Evolutionary conservation across 2,888 invertebrate species (phyloP), one percentile per base, ranked within the genome.

Genomic region (Pristionchus maxplancki): DNA sequence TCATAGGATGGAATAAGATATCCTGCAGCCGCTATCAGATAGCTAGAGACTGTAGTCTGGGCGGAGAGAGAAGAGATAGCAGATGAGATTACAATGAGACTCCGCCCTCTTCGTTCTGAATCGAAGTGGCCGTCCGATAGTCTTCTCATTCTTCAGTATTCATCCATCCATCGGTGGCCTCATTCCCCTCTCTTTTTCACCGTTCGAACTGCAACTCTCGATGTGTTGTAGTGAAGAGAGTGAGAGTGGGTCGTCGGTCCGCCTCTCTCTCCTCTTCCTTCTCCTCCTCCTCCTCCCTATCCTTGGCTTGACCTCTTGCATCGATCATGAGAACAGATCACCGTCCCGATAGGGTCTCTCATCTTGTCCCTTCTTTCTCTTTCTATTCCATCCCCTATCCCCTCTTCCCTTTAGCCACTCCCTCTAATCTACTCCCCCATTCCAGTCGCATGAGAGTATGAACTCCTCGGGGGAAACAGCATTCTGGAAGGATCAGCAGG

Each of bases 401-500:
- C 50, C 44, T 31, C 31, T 48, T 78, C 50, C 28, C 50, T 62
- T 24, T 53, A 31, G 24, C 44, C 64, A 67, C 44, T 44, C 53
- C 34, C 53, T 88, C 53, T 53, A 50, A 83, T 83, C 31, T 20
- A 53, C 53, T 53, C 48, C 44, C 37, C n/a, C 71, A 50, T 92
- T 93, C 37, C 91, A 93, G 93, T 92, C 92, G 83, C 90, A 91
- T 90, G 93, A 93, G 83, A 92, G 90, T 83, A 93, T 93, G 92
- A 91, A 91, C 87, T 90, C 90, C 87, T 89, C 88, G 74, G 91
- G 91, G 53, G 92, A 93, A 74, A 83, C 87, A 37, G 91, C 92
- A n/a, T 94, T 90, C 90, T 94, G 94, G 94, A 90, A 93, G 88
- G 92, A 92, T 50, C 94, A 95, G 89, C 95, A 95, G 87, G 95